Evolutionary conservation across 2,888 invertebrate genomes (phyloP).

Genomic region (Leucozona laternaria): DNA sequence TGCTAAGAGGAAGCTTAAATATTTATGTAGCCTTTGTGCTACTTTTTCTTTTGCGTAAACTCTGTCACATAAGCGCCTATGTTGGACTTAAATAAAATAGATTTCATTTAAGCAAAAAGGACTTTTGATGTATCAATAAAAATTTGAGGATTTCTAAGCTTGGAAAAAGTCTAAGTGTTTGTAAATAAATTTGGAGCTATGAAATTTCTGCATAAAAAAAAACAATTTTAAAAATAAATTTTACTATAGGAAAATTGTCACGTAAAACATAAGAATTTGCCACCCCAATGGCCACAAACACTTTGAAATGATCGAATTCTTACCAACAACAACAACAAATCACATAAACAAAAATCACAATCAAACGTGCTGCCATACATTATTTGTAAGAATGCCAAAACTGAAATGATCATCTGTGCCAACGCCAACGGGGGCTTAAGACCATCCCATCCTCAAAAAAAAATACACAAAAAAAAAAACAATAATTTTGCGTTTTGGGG

Average conservation of each 20-base stretch:
- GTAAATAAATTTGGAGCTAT: too few relatives aligned
- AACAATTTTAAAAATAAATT: too few relatives aligned
- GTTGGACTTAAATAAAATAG: too few relatives aligned
- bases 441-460: conserved; percentile 23
- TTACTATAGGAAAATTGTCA: conserved; percentile 46
- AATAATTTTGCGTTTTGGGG: conserved; percentile 57
- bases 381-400: conserved; percentile 37
- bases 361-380: conserved; percentile 29
- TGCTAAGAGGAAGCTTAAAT: too few relatives aligned
- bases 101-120: too few relatives aligned
- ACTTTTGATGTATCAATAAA: too few relatives aligned
- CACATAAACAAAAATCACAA: conserved; percentile 3
- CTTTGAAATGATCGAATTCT: conserved; percentile 5
- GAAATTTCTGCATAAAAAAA: too few relatives aligned
- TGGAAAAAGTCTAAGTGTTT: too few relatives aligned
- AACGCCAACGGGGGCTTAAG: conserved; percentile 56
- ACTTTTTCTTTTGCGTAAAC: too few relatives aligned
- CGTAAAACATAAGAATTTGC: conserved; percentile 32
- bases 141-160: too few relatives aligned
- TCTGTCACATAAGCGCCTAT: too few relatives aligned
- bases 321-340: neutral
- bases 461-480: conserved; percentile 24
- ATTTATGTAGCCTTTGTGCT: too few relatives aligned
- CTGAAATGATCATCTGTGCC: conserved; percentile 54
- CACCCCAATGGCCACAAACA: conserved; percentile 30